Evolutionary conservation across 2,113 vertebrate species (phyloP), one percentile per base, ranked within the genome.

Genomic region (Hydropotes inermis): DNA sequence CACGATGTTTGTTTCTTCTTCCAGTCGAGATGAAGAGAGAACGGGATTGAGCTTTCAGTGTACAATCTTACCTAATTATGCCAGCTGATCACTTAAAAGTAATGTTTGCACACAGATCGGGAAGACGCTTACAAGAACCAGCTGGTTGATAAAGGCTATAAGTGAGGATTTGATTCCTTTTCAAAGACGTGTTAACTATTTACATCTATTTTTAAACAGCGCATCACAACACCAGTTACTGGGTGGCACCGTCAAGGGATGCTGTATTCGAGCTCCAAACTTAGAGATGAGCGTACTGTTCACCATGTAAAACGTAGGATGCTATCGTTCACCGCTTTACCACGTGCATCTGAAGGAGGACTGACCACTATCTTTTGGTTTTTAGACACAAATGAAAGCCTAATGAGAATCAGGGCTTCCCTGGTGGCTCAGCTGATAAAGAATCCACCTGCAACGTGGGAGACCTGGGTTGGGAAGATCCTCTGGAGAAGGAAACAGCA

Each of bases 91-190:
- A 87, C 96, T 98, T 98, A 97, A 97, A 98, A 98, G 96, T 54
- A 36, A 89, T 98, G 98, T 99, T 98, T 98, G 98, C 97, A 98
- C 95, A 98, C 96, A 99, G 98, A 98, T 89, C 8, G 1, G 33
- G 92, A 85, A 97, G 94, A 98, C 27, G 64, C 96, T 96, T 76
- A 94, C 78, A 76, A 96, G 94, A 98, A 96, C 83, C 95, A 98
- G 95, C 94, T 96, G 97, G 87, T 94, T 97, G 97, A 87, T 95
- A 98, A 98, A 88, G 92, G 86, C 96, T 96, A 15, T 61, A 94
- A 90, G 97, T 93, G 82, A 95, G 88, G 67, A 91, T 98, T 25
- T 95, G 96, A 98, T 97, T 97, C 39, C 87, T 83, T 98, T 97
- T 98, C 95, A 98, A 95, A 93, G 94, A 83, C 60, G 83, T 97